Base-by-base conservation (phyloP, 1,140 invertebrate genomes). In the Drosophila lowei region DNA sequence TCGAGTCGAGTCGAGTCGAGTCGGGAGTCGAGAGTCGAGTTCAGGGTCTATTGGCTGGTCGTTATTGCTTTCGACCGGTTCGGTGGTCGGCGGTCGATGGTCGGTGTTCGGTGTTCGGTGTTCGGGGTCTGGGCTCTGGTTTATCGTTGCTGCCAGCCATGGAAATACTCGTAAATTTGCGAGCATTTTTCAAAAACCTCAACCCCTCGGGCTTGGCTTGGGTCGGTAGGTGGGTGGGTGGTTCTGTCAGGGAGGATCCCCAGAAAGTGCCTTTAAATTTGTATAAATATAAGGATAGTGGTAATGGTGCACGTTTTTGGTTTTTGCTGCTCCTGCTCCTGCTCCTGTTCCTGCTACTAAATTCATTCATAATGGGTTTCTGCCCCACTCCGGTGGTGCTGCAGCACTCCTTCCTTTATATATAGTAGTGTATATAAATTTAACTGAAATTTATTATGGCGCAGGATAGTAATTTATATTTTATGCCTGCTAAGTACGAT, bases 291-390 rank as follows among this genome's bases (percentile, higher is more conserved):
- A 65, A 50, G 13, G 62, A 30, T 25, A 49, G 57, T n/a, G 43
- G 21, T 25, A 52, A 56, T 50, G 67, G 63, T 67, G 70, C 68
- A 74, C 75, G 79, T 86, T 84, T 38, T 75, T 80, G 77, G 72
- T 65, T 77, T 83, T 72, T 85, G 79, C 75, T 61, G 54, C 34
- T 38, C 28, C 28, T 58, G 47, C 54, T 61, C 38, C 49, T 63
- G 53, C 55, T 60, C 50, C 72, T 63, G 50, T 54, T 42, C 3
- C 48, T 60, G 65, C 74, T 79, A 86, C 83, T 88, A 89, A 89
- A 88, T 89, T 88, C 83, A 88, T 89, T 88, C 83, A 88, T 88
- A 88, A 88, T 88, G 83, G 83, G 53, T 88, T 89, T 86, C 83
- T 78, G 72, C 57, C 42, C 72, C 55, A 44, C 57, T 54, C 49